phyloP scores from a whole-genome alignment of 2,113 vertebrate genomes.

The Gulo gulo region DNA sequence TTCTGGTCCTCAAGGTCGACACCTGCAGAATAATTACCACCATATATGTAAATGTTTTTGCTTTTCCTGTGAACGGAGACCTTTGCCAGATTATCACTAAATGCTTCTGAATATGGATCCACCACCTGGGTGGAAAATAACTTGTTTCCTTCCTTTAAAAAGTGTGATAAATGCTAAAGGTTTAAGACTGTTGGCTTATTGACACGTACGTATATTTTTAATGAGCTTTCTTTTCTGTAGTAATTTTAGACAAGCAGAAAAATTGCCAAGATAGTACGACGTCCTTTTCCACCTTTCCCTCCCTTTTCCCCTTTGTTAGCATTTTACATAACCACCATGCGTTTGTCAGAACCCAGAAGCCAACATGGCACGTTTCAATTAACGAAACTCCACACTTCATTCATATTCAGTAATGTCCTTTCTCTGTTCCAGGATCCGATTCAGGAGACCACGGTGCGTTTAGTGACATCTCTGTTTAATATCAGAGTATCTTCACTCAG shows the following conservation, averaged over 20 bases:
- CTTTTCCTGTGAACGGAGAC: background rate
- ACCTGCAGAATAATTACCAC: background rate
- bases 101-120: background rate
- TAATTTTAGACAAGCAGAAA: background rate
- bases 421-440: constrained; percentile 3
- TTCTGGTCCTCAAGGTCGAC: constrained; percentile 10
- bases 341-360: background rate
- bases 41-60: background rate
- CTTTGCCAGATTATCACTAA: background rate
- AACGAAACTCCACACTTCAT: background rate
- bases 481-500: background rate
- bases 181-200: background rate
- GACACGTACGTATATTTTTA: background rate
- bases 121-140: background rate
- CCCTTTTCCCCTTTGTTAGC: background rate
- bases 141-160: constrained; percentile 19
- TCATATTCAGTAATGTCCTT: background rate
- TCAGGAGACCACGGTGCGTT: background rate
- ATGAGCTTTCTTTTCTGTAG: constrained; percentile 14
- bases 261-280: background rate
- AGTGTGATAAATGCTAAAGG: background rate
- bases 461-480: background rate
- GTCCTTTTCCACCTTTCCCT: background rate
- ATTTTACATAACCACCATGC: accelerated
- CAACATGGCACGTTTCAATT: background rate